Evolutionary conservation across 2,888 invertebrate species (phyloP).

Genomic region (Netelia inedita): DNA sequence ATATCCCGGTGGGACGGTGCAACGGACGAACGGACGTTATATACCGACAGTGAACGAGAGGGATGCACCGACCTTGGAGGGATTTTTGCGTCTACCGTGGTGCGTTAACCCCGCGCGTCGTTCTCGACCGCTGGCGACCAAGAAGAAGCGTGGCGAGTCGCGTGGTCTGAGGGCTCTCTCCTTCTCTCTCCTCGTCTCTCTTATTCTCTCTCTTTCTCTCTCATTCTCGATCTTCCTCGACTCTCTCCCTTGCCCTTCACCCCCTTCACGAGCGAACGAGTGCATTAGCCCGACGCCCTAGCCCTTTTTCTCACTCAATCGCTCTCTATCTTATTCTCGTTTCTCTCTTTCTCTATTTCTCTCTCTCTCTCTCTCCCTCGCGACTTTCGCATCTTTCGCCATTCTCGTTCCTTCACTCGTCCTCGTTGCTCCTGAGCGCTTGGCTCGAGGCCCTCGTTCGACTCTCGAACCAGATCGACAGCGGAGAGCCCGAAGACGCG

Average conservation of each 20-base stretch:
- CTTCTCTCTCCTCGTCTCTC: constrained; percentile 57
- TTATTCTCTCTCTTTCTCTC: constrained; percentile 63
- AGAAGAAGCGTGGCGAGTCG: constrained; percentile 68
- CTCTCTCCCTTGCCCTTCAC: constrained; percentile 57
- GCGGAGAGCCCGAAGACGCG: not conserved
- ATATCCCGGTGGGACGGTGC: constrained; percentile 59
- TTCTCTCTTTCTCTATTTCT: constrained; percentile 45
- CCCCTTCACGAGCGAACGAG: constrained; percentile 53
- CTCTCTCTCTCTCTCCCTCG: constrained; percentile 24
- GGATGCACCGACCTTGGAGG: constrained; percentile 85
- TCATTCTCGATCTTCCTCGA: constrained; percentile 53
- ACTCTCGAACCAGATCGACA: not conserved
- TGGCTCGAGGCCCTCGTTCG: not conserved
- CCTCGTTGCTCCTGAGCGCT: not conserved
- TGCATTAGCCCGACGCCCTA: constrained; percentile 58
- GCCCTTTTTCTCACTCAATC: constrained; percentile 66
- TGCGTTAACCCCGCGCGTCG: constrained; percentile 81
- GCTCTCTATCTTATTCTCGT: constrained; percentile 56
- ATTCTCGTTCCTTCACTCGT: constrained; percentile 5
- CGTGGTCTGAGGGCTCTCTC: constrained; percentile 67
- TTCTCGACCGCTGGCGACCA: constrained; percentile 47
- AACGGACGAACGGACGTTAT: constrained; percentile 55
- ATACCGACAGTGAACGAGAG: constrained; percentile 72
- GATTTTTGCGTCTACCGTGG: constrained; percentile 85
- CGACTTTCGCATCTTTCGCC: not conserved